Conservation (phyloP, 2,888 invertebrate genomes). For the Melanchra persicariae region DNA sequence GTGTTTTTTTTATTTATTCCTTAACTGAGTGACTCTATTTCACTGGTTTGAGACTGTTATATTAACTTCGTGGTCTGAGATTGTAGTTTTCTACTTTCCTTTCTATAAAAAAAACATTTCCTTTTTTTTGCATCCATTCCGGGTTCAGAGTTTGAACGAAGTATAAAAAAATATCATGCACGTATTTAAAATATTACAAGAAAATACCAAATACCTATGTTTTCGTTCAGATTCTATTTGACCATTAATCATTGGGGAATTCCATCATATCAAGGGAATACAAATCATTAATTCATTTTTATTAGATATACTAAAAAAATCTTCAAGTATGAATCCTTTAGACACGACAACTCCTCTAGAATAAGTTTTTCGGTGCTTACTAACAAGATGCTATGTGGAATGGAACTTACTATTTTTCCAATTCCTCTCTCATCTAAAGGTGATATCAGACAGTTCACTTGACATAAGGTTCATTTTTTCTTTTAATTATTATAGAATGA, state of each 20-base stretch:
- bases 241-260: conserved; percentile 20
- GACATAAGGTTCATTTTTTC: background rate
- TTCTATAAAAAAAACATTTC: background rate
- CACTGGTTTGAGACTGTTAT: conserved; percentile 10
- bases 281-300: background rate
- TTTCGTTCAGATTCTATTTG: conserved; percentile 36
- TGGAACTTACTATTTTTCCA: conserved; percentile 17
- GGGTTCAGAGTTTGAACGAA: conserved; percentile 31
- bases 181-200: background rate
- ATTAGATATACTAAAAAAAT: background rate
- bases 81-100: background rate
- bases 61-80: conserved; percentile 11
- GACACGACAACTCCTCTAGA: conserved; percentile 50
- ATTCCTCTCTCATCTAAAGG: conserved; percentile 42
- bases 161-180: background rate
- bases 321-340: background rate
- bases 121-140: background rate
- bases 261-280: conserved; percentile 5
- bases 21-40: no score
- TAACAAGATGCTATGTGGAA: conserved; percentile 68
- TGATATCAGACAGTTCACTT: conserved; percentile 18
- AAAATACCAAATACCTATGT: background rate
- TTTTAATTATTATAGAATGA: background rate
- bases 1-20: conserved; percentile 12
- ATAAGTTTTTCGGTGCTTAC: conserved; percentile 56